phyloP scores from a whole-genome alignment of 2,888 invertebrate genomes.

The Bruchidius siliquastri region DNA sequence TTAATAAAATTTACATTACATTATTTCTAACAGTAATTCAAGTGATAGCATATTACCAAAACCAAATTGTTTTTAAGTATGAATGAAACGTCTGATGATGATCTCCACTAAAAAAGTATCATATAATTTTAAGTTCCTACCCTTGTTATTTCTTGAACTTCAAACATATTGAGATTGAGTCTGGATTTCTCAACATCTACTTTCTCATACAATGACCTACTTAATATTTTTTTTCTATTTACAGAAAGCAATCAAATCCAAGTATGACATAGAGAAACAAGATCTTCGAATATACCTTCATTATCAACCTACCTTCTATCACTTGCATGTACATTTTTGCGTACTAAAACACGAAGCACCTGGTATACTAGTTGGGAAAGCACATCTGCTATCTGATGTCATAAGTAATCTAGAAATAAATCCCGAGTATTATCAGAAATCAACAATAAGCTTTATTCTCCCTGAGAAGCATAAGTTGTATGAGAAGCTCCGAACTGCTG shows the following conservation, averaged over 20 bases:
- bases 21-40: no score
- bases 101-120: no score
- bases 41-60: no score
- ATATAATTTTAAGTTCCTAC: no score
- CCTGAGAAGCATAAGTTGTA: slow-evolving; percentile 72
- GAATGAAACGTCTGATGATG: no score
- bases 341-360: slow-evolving; percentile 74
- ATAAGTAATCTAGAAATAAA: slow-evolving; percentile 84
- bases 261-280: slow-evolving; percentile 65
- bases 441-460: slow-evolving; percentile 74
- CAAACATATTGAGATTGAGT: no score
- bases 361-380: slow-evolving; percentile 78
- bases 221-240: slow-evolving; percentile 31
- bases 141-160: no score
- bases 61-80: no score
- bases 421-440: slow-evolving; percentile 77
- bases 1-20: no score
- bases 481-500: slow-evolving; percentile 58
- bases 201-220: no score
- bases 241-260: slow-evolving; percentile 69
- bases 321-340: slow-evolving; percentile 92
- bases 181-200: no score
- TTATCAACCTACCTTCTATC: slow-evolving; percentile 96
- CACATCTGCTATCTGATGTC: slow-evolving; percentile 82
- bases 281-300: slow-evolving; percentile 84